Evolutionary conservation across 1,140 invertebrate genomes (phyloP).

Genomic region (Sitobion miscanthi): DNA sequence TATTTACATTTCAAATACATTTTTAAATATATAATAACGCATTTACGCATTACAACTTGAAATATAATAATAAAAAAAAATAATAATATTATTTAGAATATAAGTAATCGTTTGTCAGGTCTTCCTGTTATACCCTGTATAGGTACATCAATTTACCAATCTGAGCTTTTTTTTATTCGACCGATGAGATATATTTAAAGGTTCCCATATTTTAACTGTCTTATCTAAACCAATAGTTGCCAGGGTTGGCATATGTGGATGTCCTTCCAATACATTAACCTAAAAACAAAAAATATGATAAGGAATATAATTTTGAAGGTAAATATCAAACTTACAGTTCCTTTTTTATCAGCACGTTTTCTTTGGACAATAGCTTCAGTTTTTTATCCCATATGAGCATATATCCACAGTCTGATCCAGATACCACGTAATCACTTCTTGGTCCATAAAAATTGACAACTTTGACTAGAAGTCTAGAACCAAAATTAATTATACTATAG

Average conservation of each 20-base stretch:
- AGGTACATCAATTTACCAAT: constrained; percentile 62
- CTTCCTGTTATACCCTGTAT: too few relatives aligned
- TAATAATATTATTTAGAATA: too few relatives aligned
- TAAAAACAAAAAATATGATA: constrained; percentile 61
- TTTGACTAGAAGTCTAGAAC: constrained; percentile 80
- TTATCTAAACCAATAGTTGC: constrained; percentile 91
- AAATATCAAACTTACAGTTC: constrained; percentile 73
- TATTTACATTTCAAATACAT: too few relatives aligned
- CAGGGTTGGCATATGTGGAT: constrained; percentile 84
- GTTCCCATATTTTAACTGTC: constrained; percentile 93
- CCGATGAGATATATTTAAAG: constrained; percentile 65
- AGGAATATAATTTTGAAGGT: not conserved
- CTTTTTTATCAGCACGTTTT: constrained; percentile 82
- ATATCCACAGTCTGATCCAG: constrained; percentile 94
- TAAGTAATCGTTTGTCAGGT: too few relatives aligned
- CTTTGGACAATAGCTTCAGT: constrained; percentile 86
- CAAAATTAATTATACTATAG: not conserved
- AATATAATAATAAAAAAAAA: too few relatives aligned
- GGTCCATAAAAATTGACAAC: constrained; percentile 94
- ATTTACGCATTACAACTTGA: too few relatives aligned
- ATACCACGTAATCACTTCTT: constrained; percentile 86
- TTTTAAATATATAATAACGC: too few relatives aligned
- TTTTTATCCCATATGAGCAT: constrained; percentile 94
- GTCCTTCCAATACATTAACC: constrained; percentile 92
- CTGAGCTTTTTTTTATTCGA: constrained; percentile 66